Base-by-base conservation (phyloP, 2,113 vertebrate species). In the Ochotona princeps region DNA sequence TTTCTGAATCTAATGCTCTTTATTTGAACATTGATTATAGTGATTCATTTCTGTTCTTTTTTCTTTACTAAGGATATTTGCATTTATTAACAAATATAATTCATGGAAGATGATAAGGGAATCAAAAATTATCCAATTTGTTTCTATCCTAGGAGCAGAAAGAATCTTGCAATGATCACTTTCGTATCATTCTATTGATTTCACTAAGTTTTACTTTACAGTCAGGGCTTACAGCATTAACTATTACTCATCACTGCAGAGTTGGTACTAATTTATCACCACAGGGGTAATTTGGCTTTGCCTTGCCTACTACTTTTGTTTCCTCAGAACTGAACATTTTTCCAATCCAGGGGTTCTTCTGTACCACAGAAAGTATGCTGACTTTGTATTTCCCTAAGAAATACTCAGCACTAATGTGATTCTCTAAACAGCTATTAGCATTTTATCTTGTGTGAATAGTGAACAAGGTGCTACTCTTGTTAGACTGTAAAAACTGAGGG, bases 61-160 rank as follows among this genome's bases (percentile, higher is more conserved):
- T 95, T 96, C 87, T 96, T 96, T 95, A 92, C 76, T 84, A 93
- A 60, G 81, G 76, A 94, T 93, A 95, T 78, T 84, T 94, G 83
- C 57, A 93, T 81, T 91, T 87, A 90, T 85, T 96, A 94, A 92
- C 67, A 93, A 96, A 97, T 85, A 90, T 72, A 82, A 91, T 93
- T 95, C 69, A 86, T 51, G 84, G 30, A 89, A 54, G 44, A 96
- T 80, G 60, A 92, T 73, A 94, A 85, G 23, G 25, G 30, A 93
- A 92, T 95, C 28, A 83, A 96, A 92, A 94, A n/a, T 87, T 81
- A 94, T 67, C 28, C 57, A 91, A 67, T 93, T 92, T 73, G 13
- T 93, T 96, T 92, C 92, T n/a, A 85, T 92, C n/a, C 82, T 7
- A 90, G 89, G n/a, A 92, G 8, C 44, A 89, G 80, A 95, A 93